Evolutionary conservation across 2,797 vertebrate species (phyloP).

Genomic region (Sebastes trivittatus): DNA sequence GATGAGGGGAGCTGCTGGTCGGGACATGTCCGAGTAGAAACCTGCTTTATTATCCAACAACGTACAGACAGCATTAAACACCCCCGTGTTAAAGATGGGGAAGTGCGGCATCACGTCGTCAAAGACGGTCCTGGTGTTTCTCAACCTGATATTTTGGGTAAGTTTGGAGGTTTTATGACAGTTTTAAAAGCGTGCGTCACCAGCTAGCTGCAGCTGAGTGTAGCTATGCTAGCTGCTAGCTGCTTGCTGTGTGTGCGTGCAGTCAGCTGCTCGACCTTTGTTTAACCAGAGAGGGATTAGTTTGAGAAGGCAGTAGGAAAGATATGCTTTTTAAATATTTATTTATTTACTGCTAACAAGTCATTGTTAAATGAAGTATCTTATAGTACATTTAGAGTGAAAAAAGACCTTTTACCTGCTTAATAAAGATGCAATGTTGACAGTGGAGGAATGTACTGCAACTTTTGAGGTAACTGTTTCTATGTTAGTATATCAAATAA

Average conservation of each 20-base stretch:
- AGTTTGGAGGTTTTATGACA: conserved; percentile 43
- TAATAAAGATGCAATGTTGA: neutral
- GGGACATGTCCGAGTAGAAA: conserved; percentile 52
- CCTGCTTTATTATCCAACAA: neutral
- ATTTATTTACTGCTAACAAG: neutral
- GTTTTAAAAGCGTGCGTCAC: conserved; percentile 66
- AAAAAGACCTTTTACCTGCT: fast-evolving
- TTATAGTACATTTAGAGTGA: neutral
- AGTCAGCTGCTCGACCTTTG: conserved; percentile 33
- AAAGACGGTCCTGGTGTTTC: conserved; percentile 95
- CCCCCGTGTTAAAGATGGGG: conserved; percentile 82
- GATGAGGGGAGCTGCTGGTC: neutral
- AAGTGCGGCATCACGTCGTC: conserved; percentile 95
- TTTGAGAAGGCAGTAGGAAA: neutral
- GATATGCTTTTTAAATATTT: neutral
- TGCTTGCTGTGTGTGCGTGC: neutral
- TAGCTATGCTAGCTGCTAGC: neutral
- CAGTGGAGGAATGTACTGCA: neutral
- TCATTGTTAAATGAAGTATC: neutral
- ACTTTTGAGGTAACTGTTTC: neutral
- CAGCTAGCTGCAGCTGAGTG: neutral
- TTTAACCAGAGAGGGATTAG: conserved; percentile 1
- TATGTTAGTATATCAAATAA: no score
- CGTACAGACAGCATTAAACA: neutral
- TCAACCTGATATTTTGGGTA: conserved; percentile 98